Evolutionary conservation across 1,140 invertebrate genomes (phyloP).

Genomic region (Maniola jurtina): DNA sequence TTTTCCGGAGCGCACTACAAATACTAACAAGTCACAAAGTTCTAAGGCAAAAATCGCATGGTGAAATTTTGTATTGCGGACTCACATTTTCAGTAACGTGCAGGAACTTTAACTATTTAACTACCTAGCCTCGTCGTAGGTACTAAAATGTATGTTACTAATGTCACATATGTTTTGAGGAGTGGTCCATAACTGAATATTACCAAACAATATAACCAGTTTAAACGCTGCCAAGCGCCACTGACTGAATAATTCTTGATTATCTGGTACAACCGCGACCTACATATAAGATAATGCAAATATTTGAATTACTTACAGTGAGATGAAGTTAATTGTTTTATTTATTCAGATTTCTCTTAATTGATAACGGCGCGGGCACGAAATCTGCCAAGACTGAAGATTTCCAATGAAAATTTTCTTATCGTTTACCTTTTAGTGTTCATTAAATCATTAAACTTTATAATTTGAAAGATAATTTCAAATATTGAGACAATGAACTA

Average conservation of each 20-base stretch:
- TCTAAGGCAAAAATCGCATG: too few species aligned
- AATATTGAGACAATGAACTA: too few species aligned
- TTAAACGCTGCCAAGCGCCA: background rate
- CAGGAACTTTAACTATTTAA: too few species aligned
- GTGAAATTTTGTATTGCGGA: too few species aligned
- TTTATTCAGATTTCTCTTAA: constrained; percentile 17
- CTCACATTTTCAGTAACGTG: too few species aligned
- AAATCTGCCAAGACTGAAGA: background rate
- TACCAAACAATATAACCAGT: constrained; percentile 9
- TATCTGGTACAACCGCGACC: constrained; percentile 15
- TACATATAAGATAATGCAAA: constrained; percentile 26
- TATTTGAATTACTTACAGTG: constrained; percentile 4
- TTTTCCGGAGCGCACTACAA: too few species aligned
- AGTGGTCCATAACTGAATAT: background rate
- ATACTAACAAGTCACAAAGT: too few species aligned
- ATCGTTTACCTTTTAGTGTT: background rate
- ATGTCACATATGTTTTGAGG: constrained; percentile 1
- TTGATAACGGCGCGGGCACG: background rate
- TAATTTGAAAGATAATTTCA: too few species aligned
- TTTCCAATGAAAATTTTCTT: background rate
- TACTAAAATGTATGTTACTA: background rate
- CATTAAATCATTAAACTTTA: too few species aligned
- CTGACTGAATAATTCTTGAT: background rate
- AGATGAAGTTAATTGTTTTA: constrained; percentile 15
- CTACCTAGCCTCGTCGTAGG: too few species aligned